These are phyloP conservation scores for Heliconius nattereri DNA, from an alignment of 1,140 invertebrate genomes.

Conservation along the genomic window DNA sequence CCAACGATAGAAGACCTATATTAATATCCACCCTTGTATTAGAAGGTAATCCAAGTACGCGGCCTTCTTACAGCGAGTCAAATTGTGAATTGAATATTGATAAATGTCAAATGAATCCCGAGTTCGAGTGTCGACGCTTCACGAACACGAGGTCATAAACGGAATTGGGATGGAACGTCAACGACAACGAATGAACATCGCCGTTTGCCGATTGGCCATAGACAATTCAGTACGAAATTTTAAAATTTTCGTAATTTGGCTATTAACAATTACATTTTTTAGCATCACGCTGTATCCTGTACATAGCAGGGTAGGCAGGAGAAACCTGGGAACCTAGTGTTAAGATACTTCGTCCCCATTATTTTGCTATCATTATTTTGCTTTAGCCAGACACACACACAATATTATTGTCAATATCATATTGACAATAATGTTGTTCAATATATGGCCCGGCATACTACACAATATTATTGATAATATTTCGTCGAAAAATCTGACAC, in stretches of 20 bases:
- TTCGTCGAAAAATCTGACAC: too few relatives aligned
- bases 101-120: background rate
- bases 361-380: too few relatives aligned
- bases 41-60: slow-evolving; percentile 44
- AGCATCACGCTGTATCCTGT: too few relatives aligned
- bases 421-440: too few relatives aligned
- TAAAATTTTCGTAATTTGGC: background rate
- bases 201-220: background rate
- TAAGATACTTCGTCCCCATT: too few relatives aligned
- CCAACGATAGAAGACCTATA: slow-evolving; percentile 43
- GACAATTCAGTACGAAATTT: background rate
- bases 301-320: background rate
- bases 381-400: too few relatives aligned
- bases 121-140: background rate
- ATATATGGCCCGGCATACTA: too few relatives aligned
- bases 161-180: background rate
- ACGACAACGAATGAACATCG: background rate
- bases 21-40: slow-evolving; percentile 37
- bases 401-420: too few relatives aligned
- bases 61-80: slow-evolving; percentile 40
- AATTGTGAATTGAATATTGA: slow-evolving; percentile 35
- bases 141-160: background rate
- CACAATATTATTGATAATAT: too few relatives aligned
- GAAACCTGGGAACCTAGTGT: too few relatives aligned
- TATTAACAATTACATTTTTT: too few relatives aligned